Conservation (phyloP, 2,888 invertebrate species). For the Priocnemis perturbator region DNA sequence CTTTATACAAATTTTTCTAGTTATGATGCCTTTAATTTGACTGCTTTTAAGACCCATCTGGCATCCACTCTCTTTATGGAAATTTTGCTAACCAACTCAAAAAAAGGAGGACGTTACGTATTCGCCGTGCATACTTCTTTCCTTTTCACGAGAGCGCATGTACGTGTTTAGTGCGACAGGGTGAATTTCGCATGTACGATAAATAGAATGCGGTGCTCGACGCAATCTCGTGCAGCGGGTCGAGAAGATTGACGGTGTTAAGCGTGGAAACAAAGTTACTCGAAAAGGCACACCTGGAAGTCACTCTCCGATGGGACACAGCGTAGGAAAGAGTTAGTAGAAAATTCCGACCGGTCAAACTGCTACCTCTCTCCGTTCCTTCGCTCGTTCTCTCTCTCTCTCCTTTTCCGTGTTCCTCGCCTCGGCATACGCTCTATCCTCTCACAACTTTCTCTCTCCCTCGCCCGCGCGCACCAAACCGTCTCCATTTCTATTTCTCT, state of each 20-base stretch:
- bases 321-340: constrained; percentile 41
- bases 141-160: too few relatives aligned
- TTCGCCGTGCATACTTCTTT: too few relatives aligned
- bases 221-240: background rate
- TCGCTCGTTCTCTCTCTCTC: constrained; percentile 12
- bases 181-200: too few relatives aligned
- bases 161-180: too few relatives aligned
- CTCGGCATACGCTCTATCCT: constrained; percentile 4
- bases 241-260: background rate
- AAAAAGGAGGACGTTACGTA: too few relatives aligned
- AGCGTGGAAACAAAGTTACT: constrained; percentile 3
- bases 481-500: background rate
- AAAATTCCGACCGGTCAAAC: constrained; percentile 61
- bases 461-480: too few relatives aligned
- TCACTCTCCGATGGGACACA: constrained; percentile 12
- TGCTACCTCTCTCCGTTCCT: constrained; percentile 38
- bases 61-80: too few relatives aligned
- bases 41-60: too few relatives aligned
- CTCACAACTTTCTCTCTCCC: background rate
- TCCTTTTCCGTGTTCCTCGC: background rate
- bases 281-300: constrained; percentile 23
- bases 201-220: background rate
- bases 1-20: too few relatives aligned
- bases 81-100: too few relatives aligned
- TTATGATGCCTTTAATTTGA: too few relatives aligned